phyloP scores from a whole-genome alignment of 2,113 vertebrate genomes.

The pig (Sus scrofa) region DNA sequence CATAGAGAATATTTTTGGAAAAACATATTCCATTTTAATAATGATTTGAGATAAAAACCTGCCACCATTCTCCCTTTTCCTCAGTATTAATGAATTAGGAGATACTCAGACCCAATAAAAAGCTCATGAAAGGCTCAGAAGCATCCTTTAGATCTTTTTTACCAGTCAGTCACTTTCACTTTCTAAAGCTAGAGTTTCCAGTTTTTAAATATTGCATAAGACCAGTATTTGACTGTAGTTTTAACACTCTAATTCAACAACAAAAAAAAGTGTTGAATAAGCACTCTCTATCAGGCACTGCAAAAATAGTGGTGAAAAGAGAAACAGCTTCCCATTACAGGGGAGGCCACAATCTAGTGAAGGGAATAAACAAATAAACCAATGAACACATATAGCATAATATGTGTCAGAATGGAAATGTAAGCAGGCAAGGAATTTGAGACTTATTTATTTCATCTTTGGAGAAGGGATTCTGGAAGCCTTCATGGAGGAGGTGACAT shows the following conservation, averaged over 20 bases:
- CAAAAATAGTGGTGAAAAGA: background rate
- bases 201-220: conserved; percentile 65
- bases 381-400: background rate
- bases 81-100: conserved; percentile 74
- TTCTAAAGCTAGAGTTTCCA: conserved; percentile 45
- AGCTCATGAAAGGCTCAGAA: conserved; percentile 68
- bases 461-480: background rate
- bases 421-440: background rate
- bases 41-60: conserved; percentile 68
- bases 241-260: conserved; percentile 21
- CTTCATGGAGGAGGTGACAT: background rate
- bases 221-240: conserved; percentile 39
- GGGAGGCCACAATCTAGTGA: background rate
- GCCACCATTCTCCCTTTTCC: conserved; percentile 62
- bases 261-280: conserved; percentile 11
- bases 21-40: conserved; percentile 62
- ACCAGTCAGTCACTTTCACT: conserved; percentile 50
- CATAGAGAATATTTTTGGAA: conserved; percentile 18
- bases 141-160: conserved; percentile 56
- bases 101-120: conserved; percentile 67
- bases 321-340: background rate
- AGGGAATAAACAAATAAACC: background rate
- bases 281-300: background rate
- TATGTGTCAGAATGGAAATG: background rate
- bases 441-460: background rate